Evolutionary conservation across 2,888 invertebrate species (phyloP).

Genomic region (Theodoxus fluviatilis): DNA sequence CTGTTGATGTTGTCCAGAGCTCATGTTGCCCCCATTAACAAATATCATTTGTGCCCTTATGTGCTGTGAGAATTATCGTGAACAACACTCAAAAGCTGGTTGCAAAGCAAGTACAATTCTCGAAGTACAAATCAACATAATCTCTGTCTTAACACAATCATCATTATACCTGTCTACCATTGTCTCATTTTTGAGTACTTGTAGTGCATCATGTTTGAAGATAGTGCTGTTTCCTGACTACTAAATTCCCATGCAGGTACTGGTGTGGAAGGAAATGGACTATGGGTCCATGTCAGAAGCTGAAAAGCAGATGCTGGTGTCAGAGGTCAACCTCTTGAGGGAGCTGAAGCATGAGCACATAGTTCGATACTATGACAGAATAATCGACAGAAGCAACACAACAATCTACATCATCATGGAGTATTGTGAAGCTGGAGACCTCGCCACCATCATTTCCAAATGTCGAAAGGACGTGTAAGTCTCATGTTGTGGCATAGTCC

Average conservation of each 20-base stretch:
- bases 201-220: not conserved
- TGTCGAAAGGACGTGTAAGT: conserved; percentile 65
- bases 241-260: conserved; percentile 50
- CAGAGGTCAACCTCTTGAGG: conserved; percentile 70
- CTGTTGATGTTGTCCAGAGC: too few relatives aligned
- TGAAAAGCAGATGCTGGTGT: conserved; percentile 70
- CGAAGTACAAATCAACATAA: not conserved
- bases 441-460: conserved; percentile 69
- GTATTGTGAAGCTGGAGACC: conserved; percentile 73
- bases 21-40: too few relatives aligned
- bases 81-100: too few relatives aligned
- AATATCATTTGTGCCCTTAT: too few relatives aligned
- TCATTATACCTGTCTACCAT: not conserved
- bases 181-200: not conserved
- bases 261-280: conserved; percentile 73
- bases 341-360: conserved; percentile 71
- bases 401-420: conserved; percentile 74
- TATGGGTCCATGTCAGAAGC: conserved; percentile 70
- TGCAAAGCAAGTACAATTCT: not conserved
- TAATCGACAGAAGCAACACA: conserved; percentile 70
- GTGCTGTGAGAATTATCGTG: too few relatives aligned
- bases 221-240: not conserved
- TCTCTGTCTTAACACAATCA: not conserved
- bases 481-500: not conserved
- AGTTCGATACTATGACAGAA: conserved; percentile 71